These are phyloP conservation scores for Xanthia icteritia DNA, from an alignment of 2,888 invertebrate species.

Conservation along the genomic window DNA sequence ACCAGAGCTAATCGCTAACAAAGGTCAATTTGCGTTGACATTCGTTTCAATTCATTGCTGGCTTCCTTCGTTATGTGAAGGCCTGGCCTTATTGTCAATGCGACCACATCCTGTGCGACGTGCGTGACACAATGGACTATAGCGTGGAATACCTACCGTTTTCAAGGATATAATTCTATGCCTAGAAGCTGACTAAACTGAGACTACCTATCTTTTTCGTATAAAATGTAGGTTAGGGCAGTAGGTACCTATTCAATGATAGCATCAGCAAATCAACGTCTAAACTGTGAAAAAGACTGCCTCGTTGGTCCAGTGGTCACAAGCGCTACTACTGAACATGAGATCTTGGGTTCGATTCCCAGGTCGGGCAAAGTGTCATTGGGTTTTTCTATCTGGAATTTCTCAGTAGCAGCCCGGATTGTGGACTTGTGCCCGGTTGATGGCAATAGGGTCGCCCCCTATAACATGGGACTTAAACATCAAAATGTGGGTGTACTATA, in stretches of 20 bases:
- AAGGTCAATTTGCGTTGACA: constrained; percentile 56
- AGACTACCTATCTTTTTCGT: not conserved
- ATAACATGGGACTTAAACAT: no score
- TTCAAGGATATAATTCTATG: not conserved
- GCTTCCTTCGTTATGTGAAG: constrained; percentile 59
- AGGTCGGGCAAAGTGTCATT: no score
- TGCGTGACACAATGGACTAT: constrained; percentile 29
- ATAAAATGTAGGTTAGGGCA: not conserved
- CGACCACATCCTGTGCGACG: constrained; percentile 47
- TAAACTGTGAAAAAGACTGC: no score
- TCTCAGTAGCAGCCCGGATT: no score
- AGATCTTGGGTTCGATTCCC: no score
- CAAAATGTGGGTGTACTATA: no score
- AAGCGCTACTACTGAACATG: no score
- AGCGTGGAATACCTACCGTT: not conserved
- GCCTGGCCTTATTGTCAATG: constrained; percentile 54
- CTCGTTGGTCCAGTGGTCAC: no score
- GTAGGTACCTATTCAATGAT: not conserved
- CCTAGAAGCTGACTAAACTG: not conserved
- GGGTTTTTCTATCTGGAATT: no score
- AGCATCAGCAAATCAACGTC: no score
- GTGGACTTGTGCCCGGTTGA: no score
- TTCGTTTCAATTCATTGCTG: constrained; percentile 43
- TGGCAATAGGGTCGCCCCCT: no score
- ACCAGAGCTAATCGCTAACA: constrained; percentile 62